phyloP scores from a whole-genome alignment of 2,113 vertebrate genomes.

The Tautogolabrus adspersus region DNA sequence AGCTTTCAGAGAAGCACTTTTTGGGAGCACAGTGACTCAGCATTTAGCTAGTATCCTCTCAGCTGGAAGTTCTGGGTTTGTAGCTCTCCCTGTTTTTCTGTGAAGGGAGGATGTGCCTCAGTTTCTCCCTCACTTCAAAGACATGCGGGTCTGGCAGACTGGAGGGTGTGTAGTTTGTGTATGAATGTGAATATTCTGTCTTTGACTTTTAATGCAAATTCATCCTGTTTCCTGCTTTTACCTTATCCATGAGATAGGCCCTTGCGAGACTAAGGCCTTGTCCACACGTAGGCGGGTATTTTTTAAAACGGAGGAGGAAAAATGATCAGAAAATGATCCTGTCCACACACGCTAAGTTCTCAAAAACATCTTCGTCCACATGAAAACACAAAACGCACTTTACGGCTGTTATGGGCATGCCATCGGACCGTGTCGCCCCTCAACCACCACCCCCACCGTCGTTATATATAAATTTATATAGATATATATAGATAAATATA shows the following conservation, averaged over 20 bases:
- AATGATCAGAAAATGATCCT: no score
- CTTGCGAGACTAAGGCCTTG: no score
- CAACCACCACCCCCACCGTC: no score
- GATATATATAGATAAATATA: no score
- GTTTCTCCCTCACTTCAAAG: neutral
- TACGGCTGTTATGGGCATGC: no score
- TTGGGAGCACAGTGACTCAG: constrained; percentile 11
- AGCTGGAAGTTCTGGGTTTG: neutral
- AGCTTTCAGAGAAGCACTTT: neutral
- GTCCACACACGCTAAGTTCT: no score
- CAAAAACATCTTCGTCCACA: no score
- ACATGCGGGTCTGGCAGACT: neutral
- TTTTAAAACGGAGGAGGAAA: no score
- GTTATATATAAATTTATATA: no score
- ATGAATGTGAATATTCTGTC: neutral
- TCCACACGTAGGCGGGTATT: no score
- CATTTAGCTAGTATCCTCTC: neutral
- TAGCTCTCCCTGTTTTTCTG: neutral
- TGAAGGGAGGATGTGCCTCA: neutral
- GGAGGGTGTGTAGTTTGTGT: neutral
- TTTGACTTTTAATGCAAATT: neutral
- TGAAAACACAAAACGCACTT: no score
- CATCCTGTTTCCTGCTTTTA: neutral
- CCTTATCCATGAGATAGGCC: neutral
- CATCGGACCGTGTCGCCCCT: no score